phyloP scores from a whole-genome alignment of 2,797 vertebrate species.

The Bovichtus diacanthus region DNA sequence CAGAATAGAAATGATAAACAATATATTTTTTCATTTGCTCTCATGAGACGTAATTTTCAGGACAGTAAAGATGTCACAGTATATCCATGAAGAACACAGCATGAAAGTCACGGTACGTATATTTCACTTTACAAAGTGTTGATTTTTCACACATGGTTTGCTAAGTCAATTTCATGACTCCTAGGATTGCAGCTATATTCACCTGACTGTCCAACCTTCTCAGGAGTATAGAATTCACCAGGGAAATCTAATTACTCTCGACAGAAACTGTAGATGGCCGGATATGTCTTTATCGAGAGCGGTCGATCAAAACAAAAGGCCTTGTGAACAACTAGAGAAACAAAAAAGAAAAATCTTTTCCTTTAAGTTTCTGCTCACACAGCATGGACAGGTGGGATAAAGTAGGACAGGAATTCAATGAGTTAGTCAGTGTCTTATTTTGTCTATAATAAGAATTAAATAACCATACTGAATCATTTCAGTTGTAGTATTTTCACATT shows the following conservation, averaged over 20 bases:
- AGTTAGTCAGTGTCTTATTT: background rate
- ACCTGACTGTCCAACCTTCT: constrained; percentile 50
- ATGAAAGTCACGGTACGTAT: constrained; percentile 29
- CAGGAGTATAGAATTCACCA: constrained; percentile 76
- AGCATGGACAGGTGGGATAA: background rate
- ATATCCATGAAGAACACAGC: constrained; percentile 10
- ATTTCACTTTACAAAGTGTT: constrained; percentile 34
- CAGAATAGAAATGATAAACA: background rate
- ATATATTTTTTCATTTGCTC: background rate
- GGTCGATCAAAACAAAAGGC: constrained; percentile 43
- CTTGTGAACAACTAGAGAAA: constrained; percentile 30
- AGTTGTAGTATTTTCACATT: background rate
- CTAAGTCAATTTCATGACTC: constrained; percentile 59
- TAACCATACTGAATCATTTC: background rate
- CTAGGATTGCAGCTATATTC: constrained; percentile 54
- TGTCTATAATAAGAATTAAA: background rate
- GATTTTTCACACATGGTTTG: constrained; percentile 68
- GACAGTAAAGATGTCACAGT: constrained; percentile 30
- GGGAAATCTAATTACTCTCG: constrained; percentile 68
- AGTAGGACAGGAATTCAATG: background rate
- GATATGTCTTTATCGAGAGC: constrained; percentile 41
- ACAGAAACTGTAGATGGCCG: constrained; percentile 60
- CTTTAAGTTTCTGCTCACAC: background rate
- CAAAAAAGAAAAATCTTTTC: background rate
- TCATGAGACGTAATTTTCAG: constrained; percentile 18